These are phyloP conservation scores for Capromys pilorides DNA, from an alignment of 2,797 vertebrate species.

Conservation along the genomic window DNA sequence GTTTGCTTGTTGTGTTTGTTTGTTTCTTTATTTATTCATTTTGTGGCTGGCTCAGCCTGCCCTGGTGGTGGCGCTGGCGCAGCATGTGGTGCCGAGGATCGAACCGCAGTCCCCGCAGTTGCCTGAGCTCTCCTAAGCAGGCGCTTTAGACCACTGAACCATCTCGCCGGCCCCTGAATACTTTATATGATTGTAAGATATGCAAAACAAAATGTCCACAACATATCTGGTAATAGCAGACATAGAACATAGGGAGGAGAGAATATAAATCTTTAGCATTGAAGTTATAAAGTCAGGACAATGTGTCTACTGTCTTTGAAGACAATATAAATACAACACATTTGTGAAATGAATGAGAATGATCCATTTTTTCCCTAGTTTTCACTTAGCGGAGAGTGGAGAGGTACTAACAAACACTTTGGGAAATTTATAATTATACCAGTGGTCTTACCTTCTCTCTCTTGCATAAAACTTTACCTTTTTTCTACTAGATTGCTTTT, in stretches of 20 bases:
- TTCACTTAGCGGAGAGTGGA: neutral
- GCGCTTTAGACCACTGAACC: too few relatives aligned
- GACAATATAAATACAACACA: neutral
- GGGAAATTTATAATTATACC: neutral
- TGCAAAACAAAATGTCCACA: neutral
- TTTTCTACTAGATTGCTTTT: neutral
- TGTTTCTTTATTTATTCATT: too few relatives aligned
- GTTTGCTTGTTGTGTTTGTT: too few relatives aligned
- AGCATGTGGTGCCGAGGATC: too few relatives aligned
- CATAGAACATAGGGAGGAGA: neutral
- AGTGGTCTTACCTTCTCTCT: neutral
- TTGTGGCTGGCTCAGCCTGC: too few relatives aligned
- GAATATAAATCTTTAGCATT: neutral
- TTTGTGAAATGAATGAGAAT: neutral
- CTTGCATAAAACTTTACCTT: neutral
- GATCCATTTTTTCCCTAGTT: conserved; percentile 8
- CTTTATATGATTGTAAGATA: conserved; percentile 10
- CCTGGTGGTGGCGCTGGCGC: too few relatives aligned
- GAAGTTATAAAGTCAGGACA: conserved; percentile 4
- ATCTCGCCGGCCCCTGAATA: too few relatives aligned
- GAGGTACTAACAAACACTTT: neutral
- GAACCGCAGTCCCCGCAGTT: too few relatives aligned
- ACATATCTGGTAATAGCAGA: neutral
- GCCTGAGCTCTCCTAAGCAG: too few relatives aligned
- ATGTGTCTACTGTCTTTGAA: neutral